phyloP scores from a whole-genome alignment of 35 echinoderm and acorn worm species.

The Lytechinus variegatus region DNA sequence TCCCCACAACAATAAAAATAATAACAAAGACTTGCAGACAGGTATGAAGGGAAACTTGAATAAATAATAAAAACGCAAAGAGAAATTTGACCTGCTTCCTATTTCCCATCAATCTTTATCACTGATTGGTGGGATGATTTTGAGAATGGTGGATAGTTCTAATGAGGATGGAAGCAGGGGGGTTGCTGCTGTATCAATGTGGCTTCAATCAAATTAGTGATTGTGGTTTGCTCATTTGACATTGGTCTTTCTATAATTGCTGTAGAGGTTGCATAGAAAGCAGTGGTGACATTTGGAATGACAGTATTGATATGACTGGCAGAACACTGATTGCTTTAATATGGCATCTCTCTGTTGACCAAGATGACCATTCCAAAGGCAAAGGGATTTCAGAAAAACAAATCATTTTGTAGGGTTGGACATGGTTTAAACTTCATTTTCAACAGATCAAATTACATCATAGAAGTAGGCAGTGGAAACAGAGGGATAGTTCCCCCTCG shows the following conservation, averaged over 20 bases:
- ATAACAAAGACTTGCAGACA: too few relatives aligned
- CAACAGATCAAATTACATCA: too few relatives aligned
- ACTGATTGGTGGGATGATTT: too few relatives aligned
- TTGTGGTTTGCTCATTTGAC: conserved; percentile 27
- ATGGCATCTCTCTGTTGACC: neutral
- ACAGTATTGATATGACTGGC: neutral
- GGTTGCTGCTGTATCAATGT: neutral
- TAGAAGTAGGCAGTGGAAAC: too few relatives aligned
- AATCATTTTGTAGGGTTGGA: too few relatives aligned
- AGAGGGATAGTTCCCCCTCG: too few relatives aligned
- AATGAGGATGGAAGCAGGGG: neutral
- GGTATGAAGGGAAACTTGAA: too few relatives aligned
- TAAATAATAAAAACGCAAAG: too few relatives aligned
- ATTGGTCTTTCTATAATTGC: conserved; percentile 13
- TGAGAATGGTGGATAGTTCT: neutral
- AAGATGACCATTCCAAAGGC: neutral
- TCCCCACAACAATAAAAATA: too few relatives aligned
- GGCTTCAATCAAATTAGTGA: neutral
- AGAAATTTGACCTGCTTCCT: neutral
- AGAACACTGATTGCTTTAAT: neutral
- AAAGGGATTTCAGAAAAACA: neutral
- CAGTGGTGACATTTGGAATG: neutral
- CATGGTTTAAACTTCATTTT: too few relatives aligned
- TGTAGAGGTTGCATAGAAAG: neutral
- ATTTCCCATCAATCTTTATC: neutral